Base-by-base conservation (phyloP, 2,888 invertebrate genomes). In the Anorthoa munda region DNA sequence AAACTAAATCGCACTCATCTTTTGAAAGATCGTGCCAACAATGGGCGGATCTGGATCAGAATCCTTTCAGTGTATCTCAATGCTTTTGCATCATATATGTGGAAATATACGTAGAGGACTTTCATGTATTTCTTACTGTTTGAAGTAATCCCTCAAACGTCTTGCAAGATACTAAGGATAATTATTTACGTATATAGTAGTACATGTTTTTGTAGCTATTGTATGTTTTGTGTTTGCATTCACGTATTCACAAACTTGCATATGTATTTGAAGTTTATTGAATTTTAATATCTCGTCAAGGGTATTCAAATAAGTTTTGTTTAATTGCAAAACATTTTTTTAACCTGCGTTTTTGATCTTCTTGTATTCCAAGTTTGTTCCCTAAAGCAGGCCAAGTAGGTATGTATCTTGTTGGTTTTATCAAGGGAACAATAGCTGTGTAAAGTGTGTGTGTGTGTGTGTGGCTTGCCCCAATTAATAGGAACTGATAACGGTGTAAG, bases 21-120 rank as follows among this genome's bases (percentile, higher is more conserved):
- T 82, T 74, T 56, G 55, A 59, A 65, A 31, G 55, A 70, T 79
- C 82, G 82, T 82, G 82, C 64, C 64, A 9, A 76, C 71, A 77
- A 56, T 72, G 55, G 55, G 39, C 23, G 48, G 69, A 59, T 65
- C 58, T 63, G 80, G 82, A 80, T 82, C 71, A 77, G 56, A 56
- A 75, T 61, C 56, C 69, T 70, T 82, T 74, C 69, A 78, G 60
- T 66, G 64, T 55, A 78, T 69, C 68, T 53, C 78, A 63, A 74
- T 73, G 70, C 65, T 65, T 81, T 71, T 59, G 55, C 58, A 68
- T 73, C 59, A 61, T 12, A 55, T 70, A 51, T 66, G 39, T 39
- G 18, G 45, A 66, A 67, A 68, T 61, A 81, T 26, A 66, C 48
- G 45, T 26, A 55, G 18, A 21, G 0, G 11, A 51, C 13, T 53